Evolutionary conservation across 2,888 invertebrate species (phyloP), one percentile per base, ranked within the genome.

Genomic region (Chaetogeoica ovagalla): DNA sequence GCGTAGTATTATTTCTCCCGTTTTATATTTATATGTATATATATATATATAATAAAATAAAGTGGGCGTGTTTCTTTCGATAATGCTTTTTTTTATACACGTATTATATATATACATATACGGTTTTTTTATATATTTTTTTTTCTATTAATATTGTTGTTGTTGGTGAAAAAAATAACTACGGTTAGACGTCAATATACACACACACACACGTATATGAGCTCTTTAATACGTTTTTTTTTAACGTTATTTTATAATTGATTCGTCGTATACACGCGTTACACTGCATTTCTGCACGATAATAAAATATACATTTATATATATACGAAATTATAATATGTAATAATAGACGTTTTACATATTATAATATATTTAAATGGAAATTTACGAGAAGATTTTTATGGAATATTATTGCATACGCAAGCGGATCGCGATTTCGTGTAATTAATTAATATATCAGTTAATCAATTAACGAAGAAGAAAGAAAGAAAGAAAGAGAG

Each of bases 1-100:
- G 75, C 74, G 21, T 74, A 30, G 1, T 30, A 30, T 30, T 76
- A 68, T 75, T 75, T 68, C 68, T 66, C 75, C 75, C 52, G 65
- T 75, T 43, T 57, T 2, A 9, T 39, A 7, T 39, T 4, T 7
- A 7, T 39, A 7, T 39, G 52, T 52, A 9, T 55, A 55, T 17
- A 55, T 17, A 55, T 17, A 55, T 13, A 48, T 48, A 48, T 13
- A 9, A 11, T 48, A 48, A 11, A 48, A 48, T 48, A 19, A 57
- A 57, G 55, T 68, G 68, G 75, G 75, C 75, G 75, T 76, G 59
- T 59, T 59, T 43, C 21, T 59, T 23, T 76, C 59, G 48, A 68
- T 68, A 72, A 76, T 48, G 63, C 63, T 68, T 76, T 57, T 74
- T 37, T 70, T 71, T 71, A 39, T 71, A 71, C 37, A 30, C 17